Base-by-base conservation (phyloP, 35 echinoderm and acorn worm species). In the Lytechinus variegatus region DNA sequence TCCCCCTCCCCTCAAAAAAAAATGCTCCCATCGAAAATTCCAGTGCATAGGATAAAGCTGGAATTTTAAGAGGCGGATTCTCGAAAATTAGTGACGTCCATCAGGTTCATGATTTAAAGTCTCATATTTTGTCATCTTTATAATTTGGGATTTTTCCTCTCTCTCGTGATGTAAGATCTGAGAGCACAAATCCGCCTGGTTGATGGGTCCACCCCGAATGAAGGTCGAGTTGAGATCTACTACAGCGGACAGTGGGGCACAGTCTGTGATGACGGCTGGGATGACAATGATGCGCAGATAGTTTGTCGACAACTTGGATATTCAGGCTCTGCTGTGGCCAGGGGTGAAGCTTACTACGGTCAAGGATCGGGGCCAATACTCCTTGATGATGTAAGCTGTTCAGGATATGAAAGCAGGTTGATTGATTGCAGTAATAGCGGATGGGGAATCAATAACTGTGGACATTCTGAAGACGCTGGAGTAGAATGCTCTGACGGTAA, bases 401-500 rank as follows among this genome's bases (percentile, higher is more conserved):
- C 66, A 24, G 66, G 66, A n/a, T 79, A 79, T 79, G 66, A 79
- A 79, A 24, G 19, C 66, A 79, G 0, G 66, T 79, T 79, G 66
- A 10, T 9, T 9, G 56, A 86, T 10, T 96, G 96, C 53, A 21
- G 9, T 55, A 27, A 89, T 52, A 53, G 16, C 88, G 96, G 93
- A 89, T 96, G 61, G 79, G 93, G 86, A 6, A 52, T 29, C 27
- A 54, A 96, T 27, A 91, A 96, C 87, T 96, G 96, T 53, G 54
- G 21, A 14, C 96, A 96, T 79, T 86, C 27, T 21, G 93, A 96
- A 55, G 97, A 97, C 33, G 97, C 94, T 87, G 95, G 97, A 1
- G 94, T 97, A 12, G 51, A 52, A 4, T 96, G 95, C 94, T 44
- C 33, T 44, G n/a, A 14, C 5, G 52, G 52, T 54, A 58, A 12